Evolutionary conservation across 2,888 invertebrate species (phyloP).

Genomic region (Linnaemya tessellans): DNA sequence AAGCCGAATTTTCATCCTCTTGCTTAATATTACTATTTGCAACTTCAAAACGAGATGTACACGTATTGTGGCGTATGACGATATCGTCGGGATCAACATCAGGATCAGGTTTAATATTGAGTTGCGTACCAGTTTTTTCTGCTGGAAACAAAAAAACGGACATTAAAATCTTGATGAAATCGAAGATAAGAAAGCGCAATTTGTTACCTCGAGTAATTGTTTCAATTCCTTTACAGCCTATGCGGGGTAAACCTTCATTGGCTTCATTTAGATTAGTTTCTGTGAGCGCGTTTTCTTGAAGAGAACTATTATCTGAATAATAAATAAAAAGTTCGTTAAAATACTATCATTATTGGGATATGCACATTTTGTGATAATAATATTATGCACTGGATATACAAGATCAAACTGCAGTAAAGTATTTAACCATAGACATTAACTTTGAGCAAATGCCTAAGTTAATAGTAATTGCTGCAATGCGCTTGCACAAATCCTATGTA

Average conservation of each 20-base stretch:
- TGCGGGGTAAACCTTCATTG: neutral
- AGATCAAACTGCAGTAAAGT: too few species aligned
- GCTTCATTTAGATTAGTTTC: neutral
- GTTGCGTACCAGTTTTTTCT: neutral
- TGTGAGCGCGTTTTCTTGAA: neutral
- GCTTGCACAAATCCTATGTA: too few species aligned
- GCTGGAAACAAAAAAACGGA: neutral
- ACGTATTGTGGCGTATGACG: conserved; percentile 18
- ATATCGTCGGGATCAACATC: conserved; percentile 49
- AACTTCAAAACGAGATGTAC: neutral
- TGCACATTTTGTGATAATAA: neutral
- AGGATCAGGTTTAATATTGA: conserved; percentile 55
- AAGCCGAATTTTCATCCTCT: conserved; percentile 23
- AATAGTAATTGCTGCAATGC: too few species aligned
- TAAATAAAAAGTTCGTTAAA: neutral
- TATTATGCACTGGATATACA: too few species aligned
- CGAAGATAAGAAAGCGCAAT: neutral
- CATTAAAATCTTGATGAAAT: neutral
- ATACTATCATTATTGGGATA: neutral
- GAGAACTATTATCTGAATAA: neutral
- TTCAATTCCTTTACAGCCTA: neutral
- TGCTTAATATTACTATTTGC: conserved; percentile 20
- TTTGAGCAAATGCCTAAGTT: too few species aligned
- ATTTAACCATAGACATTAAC: too few species aligned
- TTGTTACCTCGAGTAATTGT: conserved; percentile 3